phyloP scores from a whole-genome alignment of 1,140 invertebrate genomes.

The Macrostomum lignano region DNA sequence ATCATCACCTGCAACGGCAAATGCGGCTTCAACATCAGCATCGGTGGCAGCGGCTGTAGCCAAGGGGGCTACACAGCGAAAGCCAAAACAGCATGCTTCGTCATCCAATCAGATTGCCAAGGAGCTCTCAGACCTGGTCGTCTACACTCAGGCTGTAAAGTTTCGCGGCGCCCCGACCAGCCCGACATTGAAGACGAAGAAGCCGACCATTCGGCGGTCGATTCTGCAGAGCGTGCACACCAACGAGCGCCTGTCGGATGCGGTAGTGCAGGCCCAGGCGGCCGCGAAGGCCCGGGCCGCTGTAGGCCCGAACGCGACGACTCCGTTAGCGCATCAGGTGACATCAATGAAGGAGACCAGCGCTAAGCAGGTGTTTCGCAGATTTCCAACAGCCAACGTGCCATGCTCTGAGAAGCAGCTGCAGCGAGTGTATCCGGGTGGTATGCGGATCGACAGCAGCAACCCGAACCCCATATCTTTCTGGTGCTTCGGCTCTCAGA shows the following conservation, averaged over 20 bases:
- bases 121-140: slow-evolving; percentile 71
- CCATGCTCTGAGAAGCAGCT: slow-evolving; percentile 43
- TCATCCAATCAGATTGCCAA: slow-evolving; percentile 58
- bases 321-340: slow-evolving; percentile 16
- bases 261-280: too few relatives aligned
- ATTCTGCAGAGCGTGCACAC: background rate
- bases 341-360: slow-evolving; percentile 61
- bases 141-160: slow-evolving; percentile 69
- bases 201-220: background rate
- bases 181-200: too few relatives aligned
- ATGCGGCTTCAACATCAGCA: slow-evolving; percentile 11
- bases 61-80: slow-evolving; percentile 19
- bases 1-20: slow-evolving; percentile 5
- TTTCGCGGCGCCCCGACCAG: too few relatives aligned
- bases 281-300: too few relatives aligned
- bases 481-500: slow-evolving; percentile 67
- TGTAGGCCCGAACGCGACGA: too few relatives aligned
- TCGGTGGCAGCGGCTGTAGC: slow-evolving; percentile 9
- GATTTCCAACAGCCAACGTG: slow-evolving; percentile 43
- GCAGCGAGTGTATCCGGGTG: slow-evolving; percentile 61
- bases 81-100: too few relatives aligned
- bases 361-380: slow-evolving; percentile 59
- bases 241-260: too few relatives aligned
- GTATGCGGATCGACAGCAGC: slow-evolving; percentile 64
- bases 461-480: slow-evolving; percentile 75